phyloP scores from a whole-genome alignment of 1,140 invertebrate species.

The Hormaphis cornu region DNA sequence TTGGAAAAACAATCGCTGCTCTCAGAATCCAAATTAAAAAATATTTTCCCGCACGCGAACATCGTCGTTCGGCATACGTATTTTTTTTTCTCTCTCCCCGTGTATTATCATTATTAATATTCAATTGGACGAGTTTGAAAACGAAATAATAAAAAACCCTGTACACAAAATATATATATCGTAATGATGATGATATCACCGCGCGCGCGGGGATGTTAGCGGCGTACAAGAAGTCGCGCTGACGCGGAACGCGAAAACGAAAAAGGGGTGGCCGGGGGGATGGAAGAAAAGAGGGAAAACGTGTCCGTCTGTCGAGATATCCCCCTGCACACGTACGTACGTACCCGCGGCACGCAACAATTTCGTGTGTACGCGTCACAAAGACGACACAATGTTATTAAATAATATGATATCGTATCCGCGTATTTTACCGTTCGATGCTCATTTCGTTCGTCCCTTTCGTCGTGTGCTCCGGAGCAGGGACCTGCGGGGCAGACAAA shows the following conservation, averaged over 20 bases:
- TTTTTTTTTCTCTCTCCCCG: not conserved
- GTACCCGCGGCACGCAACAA: not conserved
- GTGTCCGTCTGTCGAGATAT: constrained; percentile 17
- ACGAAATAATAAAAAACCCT: too few species aligned
- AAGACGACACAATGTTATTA: constrained; percentile 10
- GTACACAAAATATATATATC: too few species aligned
- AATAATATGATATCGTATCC: too few species aligned
- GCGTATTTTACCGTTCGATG: constrained; percentile 28
- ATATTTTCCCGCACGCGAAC: not conserved
- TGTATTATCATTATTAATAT: too few species aligned
- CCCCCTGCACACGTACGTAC: not conserved
- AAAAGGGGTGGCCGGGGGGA: too few species aligned
- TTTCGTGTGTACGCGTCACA: not conserved
- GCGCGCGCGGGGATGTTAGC: too few species aligned
- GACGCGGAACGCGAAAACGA: constrained; percentile 29
- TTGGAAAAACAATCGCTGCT: too few species aligned
- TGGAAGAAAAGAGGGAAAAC: not conserved
- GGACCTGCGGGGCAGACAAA: not conserved
- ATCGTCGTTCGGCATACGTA: not conserved
- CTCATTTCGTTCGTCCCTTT: constrained; percentile 7
- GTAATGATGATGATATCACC: too few species aligned
- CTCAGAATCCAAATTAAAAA: too few species aligned
- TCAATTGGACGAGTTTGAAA: constrained; percentile 28
- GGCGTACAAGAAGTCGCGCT: too few species aligned
- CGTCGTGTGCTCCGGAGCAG: too few species aligned